Evolutionary conservation across 2,888 invertebrate species (phyloP).

Genomic region (Gortyna flavago): DNA sequence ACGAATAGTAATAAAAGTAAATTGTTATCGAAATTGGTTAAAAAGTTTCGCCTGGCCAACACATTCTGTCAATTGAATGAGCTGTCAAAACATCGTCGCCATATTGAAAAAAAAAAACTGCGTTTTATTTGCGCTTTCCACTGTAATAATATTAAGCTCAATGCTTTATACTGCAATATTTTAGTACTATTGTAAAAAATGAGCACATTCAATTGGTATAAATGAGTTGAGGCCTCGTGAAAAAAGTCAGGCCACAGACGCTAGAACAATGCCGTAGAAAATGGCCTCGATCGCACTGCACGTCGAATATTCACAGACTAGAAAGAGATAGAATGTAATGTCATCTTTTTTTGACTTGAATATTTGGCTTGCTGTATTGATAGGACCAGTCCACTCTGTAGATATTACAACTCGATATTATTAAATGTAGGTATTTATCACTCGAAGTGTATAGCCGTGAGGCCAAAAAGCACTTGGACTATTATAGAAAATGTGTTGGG

Average conservation of each 20-base stretch:
- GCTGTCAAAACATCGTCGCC: conserved; percentile 41
- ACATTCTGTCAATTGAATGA: conserved; percentile 43
- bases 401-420: conserved; percentile 60
- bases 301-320: conserved; percentile 13
- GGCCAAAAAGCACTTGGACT: conserved; percentile 51
- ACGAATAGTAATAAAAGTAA: conserved; percentile 76
- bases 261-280: conserved; percentile 27
- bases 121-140: conserved; percentile 49
- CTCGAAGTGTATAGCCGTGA: conserved; percentile 62
- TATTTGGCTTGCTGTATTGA: conserved; percentile 25
- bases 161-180: conserved; percentile 46
- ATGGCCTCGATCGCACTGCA: conserved; percentile 16
- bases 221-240: conserved; percentile 21
- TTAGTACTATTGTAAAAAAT: conserved; percentile 36
- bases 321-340: conserved; percentile 16
- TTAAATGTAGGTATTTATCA: conserved; percentile 59
- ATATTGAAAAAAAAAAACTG: conserved; percentile 43
- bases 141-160: conserved; percentile 47
- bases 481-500: conserved; percentile 26
- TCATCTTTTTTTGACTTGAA: conserved; percentile 21
- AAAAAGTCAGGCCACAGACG: conserved; percentile 32
- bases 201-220: conserved; percentile 36
- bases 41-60: conserved; percentile 38
- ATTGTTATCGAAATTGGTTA: conserved; percentile 79
- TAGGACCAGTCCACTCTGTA: conserved; percentile 59